These are phyloP conservation scores for human DNA, from an alignment of 2,113 vertebrate genomes.

Conservation along the genomic window GRCh38 chr2:141540501-141541000, in stretches of 20 bases:
- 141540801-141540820: not conserved
- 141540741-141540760: not conserved
- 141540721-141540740: not conserved
- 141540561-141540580: not conserved
- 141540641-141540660: not conserved
- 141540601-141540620: not conserved
- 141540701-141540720: not conserved
- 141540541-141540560: not conserved
- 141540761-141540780: not conserved
- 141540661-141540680: not conserved
- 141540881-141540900: constrained; percentile 6
- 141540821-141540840: not conserved
- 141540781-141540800: not conserved
- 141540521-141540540: not conserved
- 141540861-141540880: not conserved
- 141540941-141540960: not conserved
- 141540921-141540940: not conserved
- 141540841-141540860: constrained; percentile 1
- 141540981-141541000: not conserved
- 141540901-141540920: not conserved
- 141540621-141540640: not conserved
- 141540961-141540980: not conserved
- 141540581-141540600: not conserved
- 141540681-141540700: not conserved
- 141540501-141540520: not conserved